Conservation (phyloP, 2,888 invertebrate species). For the Eilema sororculum region DNA sequence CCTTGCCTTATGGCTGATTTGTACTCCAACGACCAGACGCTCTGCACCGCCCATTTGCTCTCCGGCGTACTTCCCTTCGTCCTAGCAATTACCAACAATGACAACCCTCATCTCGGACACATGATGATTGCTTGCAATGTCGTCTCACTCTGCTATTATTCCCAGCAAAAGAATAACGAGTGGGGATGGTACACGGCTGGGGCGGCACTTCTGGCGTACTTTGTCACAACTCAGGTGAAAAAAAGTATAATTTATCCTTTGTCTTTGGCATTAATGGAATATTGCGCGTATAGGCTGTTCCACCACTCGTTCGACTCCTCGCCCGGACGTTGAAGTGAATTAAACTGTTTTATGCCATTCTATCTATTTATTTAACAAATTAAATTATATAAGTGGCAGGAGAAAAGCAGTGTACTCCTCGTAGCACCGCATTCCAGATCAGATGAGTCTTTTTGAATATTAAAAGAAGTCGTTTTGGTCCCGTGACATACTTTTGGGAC, state of each 20-base stretch:
- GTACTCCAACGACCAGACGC: constrained; percentile 54
- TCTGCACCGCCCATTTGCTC: constrained; percentile 65
- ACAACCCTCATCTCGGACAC: constrained; percentile 66
- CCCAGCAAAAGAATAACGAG: constrained; percentile 57
- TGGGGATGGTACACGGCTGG: constrained; percentile 77
- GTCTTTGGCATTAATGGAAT: constrained; percentile 70
- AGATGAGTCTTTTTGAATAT: neutral
- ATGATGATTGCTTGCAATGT: constrained; percentile 70
- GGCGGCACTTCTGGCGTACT: constrained; percentile 68
- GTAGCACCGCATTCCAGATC: neutral
- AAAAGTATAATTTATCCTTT: constrained; percentile 70
- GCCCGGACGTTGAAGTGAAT: neutral
- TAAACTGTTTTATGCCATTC: constrained; percentile 6
- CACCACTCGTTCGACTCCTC: constrained; percentile 37
- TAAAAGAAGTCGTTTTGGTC: neutral
- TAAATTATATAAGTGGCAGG: neutral
- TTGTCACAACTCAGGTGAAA: constrained; percentile 54
- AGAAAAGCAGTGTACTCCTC: neutral
- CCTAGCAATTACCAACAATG: constrained; percentile 64
- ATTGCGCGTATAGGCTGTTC: constrained; percentile 70
- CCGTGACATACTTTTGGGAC: neutral
- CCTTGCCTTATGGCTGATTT: constrained; percentile 78
- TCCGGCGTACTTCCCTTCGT: constrained; percentile 75
- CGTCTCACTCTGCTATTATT: constrained; percentile 66
- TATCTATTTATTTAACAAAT: constrained; percentile 7